Evolutionary conservation across 2,797 vertebrate genomes (phyloP).

Genomic region (Lerista edwardsae): DNA sequence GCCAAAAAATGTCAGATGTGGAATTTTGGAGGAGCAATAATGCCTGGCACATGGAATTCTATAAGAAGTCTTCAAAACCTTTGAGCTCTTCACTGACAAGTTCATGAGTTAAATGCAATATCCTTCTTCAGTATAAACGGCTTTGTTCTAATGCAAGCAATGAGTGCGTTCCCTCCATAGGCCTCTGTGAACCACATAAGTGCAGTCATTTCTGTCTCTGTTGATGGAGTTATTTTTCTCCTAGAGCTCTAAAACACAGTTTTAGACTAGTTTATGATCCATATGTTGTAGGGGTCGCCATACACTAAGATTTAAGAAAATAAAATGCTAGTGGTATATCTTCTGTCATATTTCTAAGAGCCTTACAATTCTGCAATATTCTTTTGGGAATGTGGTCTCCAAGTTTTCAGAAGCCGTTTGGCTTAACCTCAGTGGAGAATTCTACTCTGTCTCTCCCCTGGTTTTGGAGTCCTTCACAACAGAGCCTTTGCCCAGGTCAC

Average conservation of each 20-base stretch:
- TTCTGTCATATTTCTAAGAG: background rate
- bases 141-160: background rate
- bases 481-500: background rate
- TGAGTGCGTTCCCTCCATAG: background rate
- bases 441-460: background rate
- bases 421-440: background rate
- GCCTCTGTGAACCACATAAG: background rate
- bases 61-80: background rate
- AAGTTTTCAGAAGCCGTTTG: background rate
- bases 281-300: background rate
- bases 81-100: background rate
- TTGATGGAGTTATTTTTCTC: background rate
- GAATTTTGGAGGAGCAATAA: background rate
- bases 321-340: background rate
- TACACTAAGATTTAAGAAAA: background rate
- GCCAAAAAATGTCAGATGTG: background rate
- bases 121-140: background rate
- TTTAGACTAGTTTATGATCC: background rate
- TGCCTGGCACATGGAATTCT: background rate
- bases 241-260: background rate
- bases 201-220: background rate
- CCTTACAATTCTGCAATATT: background rate
- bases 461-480: background rate
- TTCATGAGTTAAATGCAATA: background rate
- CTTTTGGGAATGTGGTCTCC: background rate